Evolutionary conservation across 30 jellyfish, hydroid and myxozoan species (phyloP).

Genomic region (Aurelia aurita): DNA sequence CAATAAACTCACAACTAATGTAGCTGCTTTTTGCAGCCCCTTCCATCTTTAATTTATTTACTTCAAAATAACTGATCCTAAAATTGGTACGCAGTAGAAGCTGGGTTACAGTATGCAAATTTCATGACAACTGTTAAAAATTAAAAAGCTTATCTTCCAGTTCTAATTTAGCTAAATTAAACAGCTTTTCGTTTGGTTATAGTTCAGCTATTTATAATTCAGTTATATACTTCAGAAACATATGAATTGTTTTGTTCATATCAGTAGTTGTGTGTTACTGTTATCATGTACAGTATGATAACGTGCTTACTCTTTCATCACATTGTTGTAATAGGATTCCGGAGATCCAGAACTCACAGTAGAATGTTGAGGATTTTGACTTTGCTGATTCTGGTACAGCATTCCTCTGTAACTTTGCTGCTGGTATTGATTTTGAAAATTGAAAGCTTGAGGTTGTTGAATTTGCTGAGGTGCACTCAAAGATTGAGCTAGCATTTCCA

Average conservation of each 20-base stretch:
- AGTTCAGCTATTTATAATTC: slow-evolving; percentile 9
- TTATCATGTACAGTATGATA: background rate
- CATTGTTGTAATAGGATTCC: background rate
- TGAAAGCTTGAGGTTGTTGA: slow-evolving; percentile 34
- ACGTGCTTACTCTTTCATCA: slow-evolving; percentile 18
- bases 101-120: slow-evolving; percentile 19
- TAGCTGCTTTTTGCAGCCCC: background rate
- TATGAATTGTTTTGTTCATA: slow-evolving; percentile 5
- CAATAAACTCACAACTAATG: background rate
- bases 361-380: slow-evolving; percentile 2
- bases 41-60: slow-evolving; percentile 5
- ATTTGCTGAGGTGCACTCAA: slow-evolving; percentile 28
- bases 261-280: slow-evolving; percentile 34
- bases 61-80: background rate
- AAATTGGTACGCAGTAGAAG: background rate
- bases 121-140: background rate
- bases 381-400: slow-evolving; percentile 16
- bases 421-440: slow-evolving; percentile 21
- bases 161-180: no score
- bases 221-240: slow-evolving; percentile 9
- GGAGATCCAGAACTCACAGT: slow-evolving; percentile 7
- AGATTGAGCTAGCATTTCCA: slow-evolving; percentile 25
- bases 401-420: slow-evolving; percentile 27
- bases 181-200: background rate
- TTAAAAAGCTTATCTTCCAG: no score